phyloP scores from a whole-genome alignment of 2,888 invertebrate species.

The Chironomus riparius region DNA sequence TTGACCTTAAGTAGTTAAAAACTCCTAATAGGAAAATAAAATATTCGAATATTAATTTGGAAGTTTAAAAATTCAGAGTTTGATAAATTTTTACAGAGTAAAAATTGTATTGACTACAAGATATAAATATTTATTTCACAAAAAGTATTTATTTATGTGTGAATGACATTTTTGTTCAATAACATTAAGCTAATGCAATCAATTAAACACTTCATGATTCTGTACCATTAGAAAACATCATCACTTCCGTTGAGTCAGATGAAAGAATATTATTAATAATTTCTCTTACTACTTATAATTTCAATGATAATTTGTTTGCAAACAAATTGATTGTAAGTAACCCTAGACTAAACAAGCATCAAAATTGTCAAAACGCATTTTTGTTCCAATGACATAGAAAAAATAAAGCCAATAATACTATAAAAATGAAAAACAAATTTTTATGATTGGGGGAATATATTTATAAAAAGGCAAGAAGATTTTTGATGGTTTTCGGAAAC shows the following conservation, averaged over 20 bases:
- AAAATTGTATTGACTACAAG: too few species aligned
- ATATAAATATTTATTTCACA: too few species aligned
- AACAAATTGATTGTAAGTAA: constrained; percentile 23
- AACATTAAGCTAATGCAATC: background rate
- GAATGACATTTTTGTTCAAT: too few species aligned
- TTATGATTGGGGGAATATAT: background rate
- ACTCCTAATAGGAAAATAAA: too few species aligned
- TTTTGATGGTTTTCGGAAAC: constrained; percentile 26
- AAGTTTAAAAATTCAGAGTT: too few species aligned
- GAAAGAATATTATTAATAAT: background rate
- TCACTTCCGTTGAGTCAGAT: constrained; percentile 1
- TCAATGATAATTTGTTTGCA: constrained; percentile 26
- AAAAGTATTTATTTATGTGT: too few species aligned
- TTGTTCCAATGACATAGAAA: constrained; percentile 17
- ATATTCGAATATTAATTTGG: too few species aligned
- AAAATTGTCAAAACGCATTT: background rate
- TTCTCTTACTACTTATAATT: background rate
- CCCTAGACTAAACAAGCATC: background rate
- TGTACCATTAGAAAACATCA: constrained; percentile 20
- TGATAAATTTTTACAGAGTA: too few species aligned
- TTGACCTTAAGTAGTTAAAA: too few species aligned
- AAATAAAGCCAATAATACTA: background rate
- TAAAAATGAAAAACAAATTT: background rate
- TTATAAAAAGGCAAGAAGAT: background rate
- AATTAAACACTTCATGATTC: constrained; percentile 3